Evolutionary conservation across 1,140 invertebrate genomes (phyloP), one percentile per base, ranked within the genome.

Genomic region (Portunus trituberculatus): DNA sequence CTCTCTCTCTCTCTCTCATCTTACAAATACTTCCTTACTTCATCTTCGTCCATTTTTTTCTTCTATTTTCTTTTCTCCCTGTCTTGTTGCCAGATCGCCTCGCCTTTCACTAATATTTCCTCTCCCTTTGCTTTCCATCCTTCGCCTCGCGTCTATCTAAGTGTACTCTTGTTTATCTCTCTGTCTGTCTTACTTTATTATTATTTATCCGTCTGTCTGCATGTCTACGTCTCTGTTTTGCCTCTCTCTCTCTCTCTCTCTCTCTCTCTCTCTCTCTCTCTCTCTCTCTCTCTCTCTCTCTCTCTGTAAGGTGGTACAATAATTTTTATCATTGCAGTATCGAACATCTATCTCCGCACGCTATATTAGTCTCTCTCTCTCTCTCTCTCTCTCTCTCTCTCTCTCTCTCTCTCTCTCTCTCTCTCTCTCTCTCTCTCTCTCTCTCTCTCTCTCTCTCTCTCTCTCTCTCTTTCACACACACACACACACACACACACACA

Each of bases 211-310:
- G 28, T n/a, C 89, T 28, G 29, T 91, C 89, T 45, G 31, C 14
- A 0, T 32, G 32, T 29, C 25, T 88, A 88, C 25, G 25, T 45
- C 25, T 45, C 46, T 88, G 86, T 88, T 45, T 88, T 88, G 32
- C 31, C 25, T 32, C 29, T 32, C 32, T 25, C 29, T 88, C 39
- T 91, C 46, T 20, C 46, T 52, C 89, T 91, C 89, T 91, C 89
- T 52, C 89, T 52, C 89, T 91, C 89, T 91, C 89, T 91, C 89
- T 91, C 89, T 48, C 45, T 48, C 45, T 48, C 32, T 91, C 89
- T 91, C 46, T 91, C 89, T 91, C 89, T 91, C 89, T 91, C 89
- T 91, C 89, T 91, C 89, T 91, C 89, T 91, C 16, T 91, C 28
- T 88, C 39, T 88, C 32, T 88, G 1, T 39, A 39, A 2, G 39